Evolutionary conservation across 1,140 invertebrate species (phyloP).

Genomic region (Whitmania pigra): DNA sequence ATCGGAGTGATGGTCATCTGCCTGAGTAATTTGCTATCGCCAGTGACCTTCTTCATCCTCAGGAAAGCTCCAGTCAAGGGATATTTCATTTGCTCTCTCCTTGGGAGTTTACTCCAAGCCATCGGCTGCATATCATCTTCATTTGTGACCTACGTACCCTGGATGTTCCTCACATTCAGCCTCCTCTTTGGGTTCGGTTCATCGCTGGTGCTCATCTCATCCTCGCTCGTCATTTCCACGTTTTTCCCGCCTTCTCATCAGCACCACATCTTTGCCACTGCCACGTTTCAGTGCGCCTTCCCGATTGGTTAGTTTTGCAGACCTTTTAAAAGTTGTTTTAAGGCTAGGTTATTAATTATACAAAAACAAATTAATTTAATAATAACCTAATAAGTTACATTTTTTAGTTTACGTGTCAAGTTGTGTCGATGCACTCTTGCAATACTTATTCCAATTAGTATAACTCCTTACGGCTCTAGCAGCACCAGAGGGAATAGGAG

Average conservation of each 20-base stretch:
- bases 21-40: neutral
- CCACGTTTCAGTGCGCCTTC: slow-evolving; percentile 14
- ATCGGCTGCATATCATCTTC: slow-evolving; percentile 17
- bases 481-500: too few species aligned
- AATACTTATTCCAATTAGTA: too few species aligned
- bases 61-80: neutral
- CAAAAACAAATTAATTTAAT: neutral
- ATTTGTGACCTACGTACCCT: slow-evolving; percentile 9
- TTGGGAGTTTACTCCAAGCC: slow-evolving; percentile 8
- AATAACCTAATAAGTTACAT: too few species aligned
- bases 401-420: too few species aligned
- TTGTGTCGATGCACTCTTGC: too few species aligned
- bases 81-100: neutral
- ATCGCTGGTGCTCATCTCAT: slow-evolving; percentile 15
- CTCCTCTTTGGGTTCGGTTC: slow-evolving; percentile 25
- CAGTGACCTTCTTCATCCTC: slow-evolving; percentile 16
- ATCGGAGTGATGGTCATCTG: neutral
- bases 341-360: neutral
- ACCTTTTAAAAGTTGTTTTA: neutral
- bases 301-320: slow-evolving; percentile 14
- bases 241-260: slow-evolving; percentile 24
- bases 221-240: slow-evolving; percentile 24
- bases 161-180: slow-evolving; percentile 24
- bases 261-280: slow-evolving; percentile 25
- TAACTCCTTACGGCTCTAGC: too few species aligned